Evolutionary conservation across 2,113 vertebrate species (phyloP), one percentile per base, ranked within the genome.

Genomic region (Aptenodytes forsteri): DNA sequence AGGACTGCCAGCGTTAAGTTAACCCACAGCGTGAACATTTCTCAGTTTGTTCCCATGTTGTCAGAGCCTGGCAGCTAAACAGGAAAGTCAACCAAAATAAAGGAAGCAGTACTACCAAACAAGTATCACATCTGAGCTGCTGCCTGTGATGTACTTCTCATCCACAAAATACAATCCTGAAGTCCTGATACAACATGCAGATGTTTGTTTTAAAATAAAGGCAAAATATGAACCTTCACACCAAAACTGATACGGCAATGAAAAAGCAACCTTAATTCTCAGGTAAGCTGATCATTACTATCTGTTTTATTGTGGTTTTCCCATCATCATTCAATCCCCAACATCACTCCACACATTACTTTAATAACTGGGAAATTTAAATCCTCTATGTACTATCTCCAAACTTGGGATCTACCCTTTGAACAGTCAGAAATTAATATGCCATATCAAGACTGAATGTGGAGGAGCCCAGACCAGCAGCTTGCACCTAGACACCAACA

Each of bases 1-100:
- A 67, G 34, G 19, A 34, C 27, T 16, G 30, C 17, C 50, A 70
- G 46, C 14, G 1, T 46, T 77, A 42, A 61, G 36, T 38, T 44
- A 83, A 75, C 36, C 49, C 6, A 4, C 0, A 1, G 32, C 2
- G 1, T 4, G 7, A 85, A 34, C 27, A 16, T 25, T 26, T 70
- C 55, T 42, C 55, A 42, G 55, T 34, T 76, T 16, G 1, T 54
- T 81, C 26, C 93, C 16, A 19, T n/a, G 34, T 75, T 64, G 44
- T 54, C 67, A 80, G 19, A 58, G 67, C n/a, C 83, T 65, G n/a
- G 49, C 38, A 83, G 55, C 66, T 79, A 47, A 83, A 64, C 3
- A 5, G 16, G 29, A 42, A 87, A 90, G 78, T 38, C 56, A 77
- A 44, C 23, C n/a, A 65, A n/a, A 75, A 47, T 27, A 71, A 55